These are phyloP conservation scores for Syrista parreyssii DNA, from an alignment of 2,888 invertebrate genomes.

Conservation along the genomic window DNA sequence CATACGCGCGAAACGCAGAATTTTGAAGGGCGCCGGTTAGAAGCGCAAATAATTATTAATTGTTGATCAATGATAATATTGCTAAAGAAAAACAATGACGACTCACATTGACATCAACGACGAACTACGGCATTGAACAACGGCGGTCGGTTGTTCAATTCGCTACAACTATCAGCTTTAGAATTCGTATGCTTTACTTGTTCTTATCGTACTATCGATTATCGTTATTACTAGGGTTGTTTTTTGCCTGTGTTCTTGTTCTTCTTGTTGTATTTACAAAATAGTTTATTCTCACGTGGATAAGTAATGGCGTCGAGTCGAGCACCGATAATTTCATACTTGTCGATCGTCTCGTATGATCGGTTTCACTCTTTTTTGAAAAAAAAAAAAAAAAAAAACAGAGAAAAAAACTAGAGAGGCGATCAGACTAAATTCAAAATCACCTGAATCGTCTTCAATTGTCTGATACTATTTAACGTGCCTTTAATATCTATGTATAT, in stretches of 20 bases:
- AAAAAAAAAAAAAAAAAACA: background rate
- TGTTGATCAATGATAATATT: background rate
- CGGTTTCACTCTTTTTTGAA: background rate
- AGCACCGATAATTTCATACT: too few relatives aligned
- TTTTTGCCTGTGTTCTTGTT: background rate
- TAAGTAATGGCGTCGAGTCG: too few relatives aligned
- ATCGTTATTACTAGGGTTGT: slow-evolving; percentile 36
- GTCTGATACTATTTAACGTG: background rate
- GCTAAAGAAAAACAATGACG: slow-evolving; percentile 28
- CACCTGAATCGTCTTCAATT: background rate
- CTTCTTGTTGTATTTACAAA: slow-evolving; percentile 29
- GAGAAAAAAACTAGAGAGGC: background rate
- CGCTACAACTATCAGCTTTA: slow-evolving; percentile 63
- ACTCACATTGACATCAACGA: slow-evolving; percentile 57
- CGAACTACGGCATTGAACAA: slow-evolving; percentile 58
- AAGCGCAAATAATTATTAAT: background rate
- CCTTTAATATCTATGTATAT: background rate
- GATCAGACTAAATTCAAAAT: background rate
- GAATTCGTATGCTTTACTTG: slow-evolving; percentile 65
- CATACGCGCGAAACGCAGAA: background rate
- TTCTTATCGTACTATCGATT: slow-evolving; percentile 51
- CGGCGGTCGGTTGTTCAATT: slow-evolving; percentile 49
- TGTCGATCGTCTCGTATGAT: too few relatives aligned
- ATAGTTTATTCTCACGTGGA: slow-evolving; percentile 19
- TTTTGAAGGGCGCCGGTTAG: background rate